Evolutionary conservation across 2,113 vertebrate species (phyloP).

Genomic region (Petrocephalus microphthalmus): DNA sequence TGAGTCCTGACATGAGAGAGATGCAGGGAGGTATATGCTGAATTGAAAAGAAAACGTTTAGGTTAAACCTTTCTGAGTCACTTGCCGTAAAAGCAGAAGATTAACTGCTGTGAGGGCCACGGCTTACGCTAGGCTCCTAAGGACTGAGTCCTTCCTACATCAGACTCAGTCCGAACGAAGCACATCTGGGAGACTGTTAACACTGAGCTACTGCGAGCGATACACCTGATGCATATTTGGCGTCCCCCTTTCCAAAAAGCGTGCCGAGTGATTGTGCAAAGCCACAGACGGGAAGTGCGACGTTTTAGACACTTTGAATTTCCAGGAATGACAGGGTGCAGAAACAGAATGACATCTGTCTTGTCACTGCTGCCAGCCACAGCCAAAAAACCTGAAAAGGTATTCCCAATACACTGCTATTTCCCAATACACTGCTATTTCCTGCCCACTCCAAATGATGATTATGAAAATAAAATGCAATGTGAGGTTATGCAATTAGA

Average conservation of each 20-base stretch:
- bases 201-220: neutral
- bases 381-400: neutral
- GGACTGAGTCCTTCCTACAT: neutral
- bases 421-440: neutral
- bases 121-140: neutral
- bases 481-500: neutral
- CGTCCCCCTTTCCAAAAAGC: neutral
- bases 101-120: neutral
- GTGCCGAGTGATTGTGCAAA: neutral
- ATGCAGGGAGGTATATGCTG: neutral
- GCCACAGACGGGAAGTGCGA: neutral
- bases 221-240: neutral
- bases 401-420: neutral
- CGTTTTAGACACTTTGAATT: neutral
- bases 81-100: neutral
- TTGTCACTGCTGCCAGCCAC: neutral
- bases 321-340: neutral
- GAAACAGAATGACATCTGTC: neutral
- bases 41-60: neutral
- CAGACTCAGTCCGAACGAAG: neutral
- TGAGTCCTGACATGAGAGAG: neutral
- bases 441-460: neutral
- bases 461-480: neutral
- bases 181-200: neutral
- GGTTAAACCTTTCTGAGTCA: neutral